A percentile compares a stretch with the other conserved stretches of the same genome.
Evolutionary conservation across 2,113 vertebrate species (phyloP).

Genomic region (Gorsachius goisagi): DNA sequence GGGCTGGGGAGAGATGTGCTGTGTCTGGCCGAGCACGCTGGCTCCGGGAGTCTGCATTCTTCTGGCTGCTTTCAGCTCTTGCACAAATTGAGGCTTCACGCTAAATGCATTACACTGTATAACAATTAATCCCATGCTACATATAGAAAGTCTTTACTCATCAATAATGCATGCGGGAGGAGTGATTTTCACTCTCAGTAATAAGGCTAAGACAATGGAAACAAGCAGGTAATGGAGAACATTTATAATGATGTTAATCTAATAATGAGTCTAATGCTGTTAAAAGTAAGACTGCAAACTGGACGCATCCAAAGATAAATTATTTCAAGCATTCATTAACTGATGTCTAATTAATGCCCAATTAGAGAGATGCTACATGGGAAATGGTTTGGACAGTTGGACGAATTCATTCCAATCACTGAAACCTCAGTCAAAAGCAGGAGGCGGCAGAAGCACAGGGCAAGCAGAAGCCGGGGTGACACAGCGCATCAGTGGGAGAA

Average conservation of each 20-base stretch:
- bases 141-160: conserved; percentile 71
- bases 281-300: conserved; percentile 72
- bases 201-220: conserved; percentile 70
- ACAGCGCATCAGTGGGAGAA: background rate
- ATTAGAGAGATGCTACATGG: conserved; percentile 76
- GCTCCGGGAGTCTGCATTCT: conserved; percentile 43
- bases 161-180: conserved; percentile 70
- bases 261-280: conserved; percentile 71
- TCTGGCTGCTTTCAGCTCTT: conserved; percentile 49
- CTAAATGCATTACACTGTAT: conserved; percentile 61
- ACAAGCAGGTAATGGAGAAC: conserved; percentile 75
- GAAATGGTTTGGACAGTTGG: conserved; percentile 66
- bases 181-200: conserved; percentile 60
- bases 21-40: conserved; percentile 3
- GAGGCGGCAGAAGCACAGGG: background rate
- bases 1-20: background rate
- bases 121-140: conserved; percentile 67
- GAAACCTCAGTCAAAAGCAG: conserved; percentile 21
- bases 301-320: conserved; percentile 80
- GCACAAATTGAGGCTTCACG: conserved; percentile 66
- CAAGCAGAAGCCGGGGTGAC: background rate
- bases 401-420: conserved; percentile 36
- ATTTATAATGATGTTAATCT: conserved; percentile 75
- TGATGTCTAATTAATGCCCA: conserved; percentile 81
- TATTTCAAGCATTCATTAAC: conserved; percentile 82